phyloP scores from a whole-genome alignment of 2,113 vertebrate genomes.

The Proterorhinus semilunaris region DNA sequence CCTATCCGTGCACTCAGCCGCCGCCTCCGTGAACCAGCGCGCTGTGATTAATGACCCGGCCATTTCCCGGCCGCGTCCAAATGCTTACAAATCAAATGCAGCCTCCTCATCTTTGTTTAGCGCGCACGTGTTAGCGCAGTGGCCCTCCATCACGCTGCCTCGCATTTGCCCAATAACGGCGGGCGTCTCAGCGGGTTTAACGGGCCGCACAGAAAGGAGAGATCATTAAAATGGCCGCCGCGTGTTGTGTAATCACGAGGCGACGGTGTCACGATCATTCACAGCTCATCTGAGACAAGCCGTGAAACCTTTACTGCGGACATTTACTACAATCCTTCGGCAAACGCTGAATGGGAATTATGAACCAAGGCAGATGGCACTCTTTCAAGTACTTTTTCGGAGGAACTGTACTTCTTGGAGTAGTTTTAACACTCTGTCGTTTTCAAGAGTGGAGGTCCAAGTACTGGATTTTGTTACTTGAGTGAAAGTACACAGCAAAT shows the following conservation, averaged over 20 bases:
- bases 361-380: too few species aligned
- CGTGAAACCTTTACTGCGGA: conserved; percentile 10
- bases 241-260: conserved; percentile 36
- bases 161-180: conserved; percentile 14
- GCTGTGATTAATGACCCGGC: conserved; percentile 63
- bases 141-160: conserved; percentile 28
- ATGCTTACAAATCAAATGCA: conserved; percentile 53
- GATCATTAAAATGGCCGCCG: conserved; percentile 31
- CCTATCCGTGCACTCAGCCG: not conserved
- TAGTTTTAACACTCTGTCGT: too few species aligned
- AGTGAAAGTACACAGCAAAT: too few species aligned
- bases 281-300: conserved; percentile 12
- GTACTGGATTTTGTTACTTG: too few species aligned
- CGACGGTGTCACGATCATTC: conserved; percentile 30
- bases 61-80: conserved; percentile 37
- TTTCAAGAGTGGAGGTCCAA: too few species aligned
- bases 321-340: too few species aligned
- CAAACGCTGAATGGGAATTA: too few species aligned
- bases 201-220: too few species aligned
- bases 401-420: too few species aligned
- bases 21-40: conserved; percentile 41
- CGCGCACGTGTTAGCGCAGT: conserved; percentile 7
- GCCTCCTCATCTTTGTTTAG: conserved; percentile 30
- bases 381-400: too few species aligned
- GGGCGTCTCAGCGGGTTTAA: too few species aligned